Evolutionary conservation across 2,113 vertebrate genomes (phyloP), one percentile per base, ranked within the genome.

Genomic region (Tragelaphus buxtoni): DNA sequence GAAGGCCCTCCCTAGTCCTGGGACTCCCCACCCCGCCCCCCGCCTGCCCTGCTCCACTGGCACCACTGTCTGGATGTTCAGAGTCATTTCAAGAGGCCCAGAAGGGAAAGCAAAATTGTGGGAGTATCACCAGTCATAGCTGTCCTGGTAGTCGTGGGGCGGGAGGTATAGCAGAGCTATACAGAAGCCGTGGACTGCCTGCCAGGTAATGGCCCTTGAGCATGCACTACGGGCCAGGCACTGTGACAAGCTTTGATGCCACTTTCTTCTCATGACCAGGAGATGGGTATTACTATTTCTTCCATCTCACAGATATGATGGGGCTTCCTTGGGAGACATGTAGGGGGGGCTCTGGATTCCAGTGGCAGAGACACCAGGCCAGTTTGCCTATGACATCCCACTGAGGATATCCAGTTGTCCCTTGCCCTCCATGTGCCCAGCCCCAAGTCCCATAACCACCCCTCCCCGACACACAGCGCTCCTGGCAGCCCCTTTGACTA

Each of bases 51-150:
- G 17, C 47, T 92, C 56, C 45, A 8, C 47, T 47, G n/a, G 56
- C 7, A 74, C n/a, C 12, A 18, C 32, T 20, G 47, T 93, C 53
- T 82, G 82, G 55, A 56, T 58, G 28, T 81, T 93, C 94, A 51
- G 42, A 83, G 80, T 86, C 56, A 65, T 47, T 87, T 87, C 84
- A 87, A 84, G 90, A 94, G 42, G 17, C 72, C 32, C 69, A 60
- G 74, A 95, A 76, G 65, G 83, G 87, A 97, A 96, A 96, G 53
- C 42, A 4, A 87, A 92, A 95, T 84, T 77, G 76, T 42, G 53
- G 86, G 87, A 20, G 47, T 30, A 53, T 65, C 65, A 84, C 45
- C 22, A 91, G 84, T 87, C 88, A 61, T 9, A 56, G 69, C 77
- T 56, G 24, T 56, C 55, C 30, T 51, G n/a, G 32, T 58, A 56